Conservation (phyloP, 2,113 vertebrate genomes). For the Cheilinus undulatus region DNA sequence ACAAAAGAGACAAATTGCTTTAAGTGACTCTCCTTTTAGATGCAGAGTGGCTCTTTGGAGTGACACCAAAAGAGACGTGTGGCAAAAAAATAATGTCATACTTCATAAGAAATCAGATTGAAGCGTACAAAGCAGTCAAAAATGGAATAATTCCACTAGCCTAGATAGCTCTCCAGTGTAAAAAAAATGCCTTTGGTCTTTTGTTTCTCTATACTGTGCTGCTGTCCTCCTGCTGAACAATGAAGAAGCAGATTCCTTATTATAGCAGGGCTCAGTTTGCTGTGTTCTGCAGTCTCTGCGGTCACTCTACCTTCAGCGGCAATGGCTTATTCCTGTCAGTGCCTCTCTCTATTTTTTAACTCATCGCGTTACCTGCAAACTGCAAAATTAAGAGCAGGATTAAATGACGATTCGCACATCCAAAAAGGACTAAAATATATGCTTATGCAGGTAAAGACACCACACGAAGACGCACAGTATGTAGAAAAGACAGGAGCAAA, state of each 20-base stretch:
- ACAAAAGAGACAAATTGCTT: constrained; percentile 68
- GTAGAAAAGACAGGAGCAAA: constrained; percentile 40
- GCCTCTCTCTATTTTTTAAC: constrained; percentile 33
- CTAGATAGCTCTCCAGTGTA: constrained; percentile 76
- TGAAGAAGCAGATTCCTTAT: constrained; percentile 60
- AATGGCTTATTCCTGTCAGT: constrained; percentile 63
- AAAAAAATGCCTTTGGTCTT: constrained; percentile 79
- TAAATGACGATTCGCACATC: constrained; percentile 12
- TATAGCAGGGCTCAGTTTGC: constrained; percentile 67
- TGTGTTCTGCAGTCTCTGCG: constrained; percentile 27
- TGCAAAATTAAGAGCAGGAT: constrained; percentile 31
- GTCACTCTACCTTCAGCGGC: constrained; percentile 45
- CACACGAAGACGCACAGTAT: constrained; percentile 29
- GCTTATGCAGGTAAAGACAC: constrained; percentile 22
- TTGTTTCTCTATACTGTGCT: constrained; percentile 66
- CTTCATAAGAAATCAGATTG: constrained; percentile 77
- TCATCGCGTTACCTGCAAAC: constrained; percentile 41
- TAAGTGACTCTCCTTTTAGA: constrained; percentile 67
- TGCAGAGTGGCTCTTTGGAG: constrained; percentile 66
- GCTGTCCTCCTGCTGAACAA: constrained; percentile 61
- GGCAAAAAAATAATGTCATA: constrained; percentile 73
- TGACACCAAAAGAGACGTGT: constrained; percentile 74
- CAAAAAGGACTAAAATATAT: constrained; percentile 15
- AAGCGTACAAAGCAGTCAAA: constrained; percentile 77
- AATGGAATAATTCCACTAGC: constrained; percentile 71